phyloP scores from a whole-genome alignment of 2,113 vertebrate species.

The Aldabrachelys gigantea region DNA sequence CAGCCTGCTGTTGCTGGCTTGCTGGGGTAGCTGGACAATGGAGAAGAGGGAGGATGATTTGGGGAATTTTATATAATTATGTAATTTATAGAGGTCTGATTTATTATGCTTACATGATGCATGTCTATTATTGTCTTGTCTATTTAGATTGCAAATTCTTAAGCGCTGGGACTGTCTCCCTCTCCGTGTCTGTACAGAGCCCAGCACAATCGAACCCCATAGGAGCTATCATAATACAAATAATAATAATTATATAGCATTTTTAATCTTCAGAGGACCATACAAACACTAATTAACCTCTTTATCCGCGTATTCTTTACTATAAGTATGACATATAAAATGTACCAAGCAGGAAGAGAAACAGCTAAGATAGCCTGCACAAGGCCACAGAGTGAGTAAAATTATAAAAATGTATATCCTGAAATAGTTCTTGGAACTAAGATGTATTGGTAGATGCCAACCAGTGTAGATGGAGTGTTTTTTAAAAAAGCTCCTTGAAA shows the following conservation, averaged over 20 bases:
- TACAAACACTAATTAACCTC: not conserved
- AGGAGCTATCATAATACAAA: not conserved
- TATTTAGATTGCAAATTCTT: not conserved
- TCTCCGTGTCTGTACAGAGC: conserved; percentile 33
- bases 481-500: not conserved
- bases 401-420: not conserved
- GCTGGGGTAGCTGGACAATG: not conserved
- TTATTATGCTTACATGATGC: not conserved
- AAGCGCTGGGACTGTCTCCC: conserved; percentile 51
- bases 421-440: not conserved
- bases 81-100: not conserved
- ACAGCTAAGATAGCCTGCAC: not conserved
- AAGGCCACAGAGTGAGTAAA: not conserved
- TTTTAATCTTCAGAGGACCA: not conserved
- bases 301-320: not conserved
- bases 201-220: not conserved
- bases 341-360: not conserved
- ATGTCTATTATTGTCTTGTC: conserved; percentile 44
- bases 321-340: not conserved
- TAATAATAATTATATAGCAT: not conserved
- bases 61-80: not conserved
- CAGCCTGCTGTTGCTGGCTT: not conserved
- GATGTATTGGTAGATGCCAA: not conserved
- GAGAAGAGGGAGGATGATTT: not conserved
- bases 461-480: not conserved